These are phyloP conservation scores for Cryptocheilus praepositus DNA, from an alignment of 2,888 invertebrate genomes.

Conservation along the genomic window DNA sequence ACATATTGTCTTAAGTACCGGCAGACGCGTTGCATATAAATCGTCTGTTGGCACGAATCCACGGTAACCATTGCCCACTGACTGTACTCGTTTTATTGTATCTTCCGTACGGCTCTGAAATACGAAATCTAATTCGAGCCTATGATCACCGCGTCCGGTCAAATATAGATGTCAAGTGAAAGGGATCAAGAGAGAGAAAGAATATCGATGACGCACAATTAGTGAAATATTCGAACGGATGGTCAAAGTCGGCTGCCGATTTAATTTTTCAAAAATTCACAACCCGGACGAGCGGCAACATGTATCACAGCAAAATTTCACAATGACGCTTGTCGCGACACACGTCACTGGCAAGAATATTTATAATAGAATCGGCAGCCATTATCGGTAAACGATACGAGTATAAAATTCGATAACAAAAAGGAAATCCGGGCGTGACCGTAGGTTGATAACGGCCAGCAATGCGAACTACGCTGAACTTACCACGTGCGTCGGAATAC, in stretches of 20 bases:
- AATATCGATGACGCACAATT: too few species aligned
- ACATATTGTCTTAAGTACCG: constrained; percentile 5
- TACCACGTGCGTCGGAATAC: constrained; percentile 51
- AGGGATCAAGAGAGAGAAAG: not conserved
- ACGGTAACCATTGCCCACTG: constrained; percentile 27
- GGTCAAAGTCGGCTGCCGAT: too few species aligned
- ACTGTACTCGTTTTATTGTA: constrained; percentile 32
- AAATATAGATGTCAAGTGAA: not conserved
- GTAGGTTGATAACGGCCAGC: constrained; percentile 53
- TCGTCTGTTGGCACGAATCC: constrained; percentile 42
- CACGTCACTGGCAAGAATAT: too few species aligned
- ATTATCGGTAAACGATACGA: constrained; percentile 41
- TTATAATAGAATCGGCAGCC: not conserved
- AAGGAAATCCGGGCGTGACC: constrained; percentile 39
- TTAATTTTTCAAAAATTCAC: too few species aligned
- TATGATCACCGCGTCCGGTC: constrained; percentile 12
- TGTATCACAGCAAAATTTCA: too few species aligned
- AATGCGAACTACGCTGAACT: constrained; percentile 30
- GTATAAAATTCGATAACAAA: constrained; percentile 20
- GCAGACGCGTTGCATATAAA: constrained; percentile 28
- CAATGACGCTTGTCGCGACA: too few species aligned
- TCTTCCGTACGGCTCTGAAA: constrained; percentile 35
- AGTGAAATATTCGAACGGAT: too few species aligned
- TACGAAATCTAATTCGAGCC: constrained; percentile 51
- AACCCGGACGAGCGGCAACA: too few species aligned